phyloP scores from a whole-genome alignment of 92 coral and sea anemone species.

The Porites cylindrica region DNA sequence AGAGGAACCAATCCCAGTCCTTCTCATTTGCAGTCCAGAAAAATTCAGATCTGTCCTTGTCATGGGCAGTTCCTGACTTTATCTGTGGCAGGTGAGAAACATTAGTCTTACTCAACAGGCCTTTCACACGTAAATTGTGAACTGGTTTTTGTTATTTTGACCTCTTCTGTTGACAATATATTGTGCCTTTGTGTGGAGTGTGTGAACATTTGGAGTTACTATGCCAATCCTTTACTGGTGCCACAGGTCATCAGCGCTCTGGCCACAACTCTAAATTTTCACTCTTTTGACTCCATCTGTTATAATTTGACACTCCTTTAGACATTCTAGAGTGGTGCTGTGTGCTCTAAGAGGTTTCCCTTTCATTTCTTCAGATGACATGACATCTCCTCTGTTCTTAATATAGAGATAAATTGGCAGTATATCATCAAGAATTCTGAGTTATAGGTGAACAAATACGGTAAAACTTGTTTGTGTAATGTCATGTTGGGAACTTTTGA shows the following conservation, averaged over 20 bases:
- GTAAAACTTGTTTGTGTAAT: no score
- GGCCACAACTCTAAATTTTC: slow-evolving; percentile 64
- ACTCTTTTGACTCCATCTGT: slow-evolving; percentile 56
- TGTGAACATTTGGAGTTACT: slow-evolving; percentile 49
- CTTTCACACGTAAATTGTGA: slow-evolving; percentile 36
- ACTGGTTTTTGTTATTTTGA: slow-evolving; percentile 22
- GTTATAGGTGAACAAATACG: no score
- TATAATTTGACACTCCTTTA: slow-evolving; percentile 2
- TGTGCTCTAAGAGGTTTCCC: slow-evolving; percentile 60
- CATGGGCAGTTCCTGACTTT: slow-evolving; percentile 50
- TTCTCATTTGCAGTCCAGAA: no score
- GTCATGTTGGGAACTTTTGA: no score
- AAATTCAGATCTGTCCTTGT: slow-evolving; percentile 26
- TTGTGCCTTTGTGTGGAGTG: slow-evolving; percentile 61
- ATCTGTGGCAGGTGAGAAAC: slow-evolving; percentile 55
- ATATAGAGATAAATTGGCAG: slow-evolving; percentile 16
- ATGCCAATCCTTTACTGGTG: no score
- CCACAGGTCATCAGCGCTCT: background rate
- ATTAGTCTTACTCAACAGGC: slow-evolving; percentile 48
- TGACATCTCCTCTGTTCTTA: slow-evolving; percentile 55
- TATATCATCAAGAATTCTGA: no score
- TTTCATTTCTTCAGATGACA: background rate
- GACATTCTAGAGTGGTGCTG: slow-evolving; percentile 33
- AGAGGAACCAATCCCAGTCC: no score
- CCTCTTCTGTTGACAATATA: slow-evolving; percentile 41